Evolutionary conservation across 2,888 invertebrate genomes (phyloP).

Genomic region (Cosmorhoe ocellata): DNA sequence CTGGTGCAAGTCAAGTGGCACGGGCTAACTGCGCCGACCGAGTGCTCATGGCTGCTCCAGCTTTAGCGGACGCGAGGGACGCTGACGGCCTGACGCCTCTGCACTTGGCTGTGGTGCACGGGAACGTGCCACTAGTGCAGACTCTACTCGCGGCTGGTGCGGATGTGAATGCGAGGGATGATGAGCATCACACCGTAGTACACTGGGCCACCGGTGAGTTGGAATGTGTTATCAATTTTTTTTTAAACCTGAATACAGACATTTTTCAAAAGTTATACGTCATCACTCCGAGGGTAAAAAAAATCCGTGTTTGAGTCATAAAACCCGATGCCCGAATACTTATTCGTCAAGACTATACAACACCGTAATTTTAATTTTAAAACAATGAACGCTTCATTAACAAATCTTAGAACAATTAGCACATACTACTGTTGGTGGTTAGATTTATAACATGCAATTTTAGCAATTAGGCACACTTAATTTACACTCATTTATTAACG

Average conservation of each 20-base stretch:
- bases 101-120: slow-evolving; percentile 97
- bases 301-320: too few species aligned
- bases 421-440: slow-evolving; percentile 16
- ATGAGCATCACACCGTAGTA: slow-evolving; percentile 96
- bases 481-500: slow-evolving; percentile 8
- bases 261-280: too few species aligned
- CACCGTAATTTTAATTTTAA: slow-evolving; percentile 11
- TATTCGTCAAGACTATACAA: too few species aligned
- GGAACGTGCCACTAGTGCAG: slow-evolving; percentile 92
- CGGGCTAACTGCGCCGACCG: slow-evolving; percentile 94
- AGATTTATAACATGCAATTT: slow-evolving; percentile 25
- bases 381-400: slow-evolving; percentile 16
- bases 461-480: slow-evolving; percentile 12
- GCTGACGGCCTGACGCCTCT: slow-evolving; percentile 97
- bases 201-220: slow-evolving; percentile 98
- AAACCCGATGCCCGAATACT: too few species aligned
- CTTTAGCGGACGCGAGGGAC: slow-evolving; percentile 91
- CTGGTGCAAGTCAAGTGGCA: slow-evolving; percentile 85
- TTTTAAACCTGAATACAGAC: too few species aligned
- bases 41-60: slow-evolving; percentile 93
- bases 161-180: slow-evolving; percentile 94
- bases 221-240: too few species aligned
- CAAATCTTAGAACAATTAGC: slow-evolving; percentile 19
- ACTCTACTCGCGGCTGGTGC: slow-evolving; percentile 94
- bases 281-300: too few species aligned